Conservation (phyloP, 2,888 invertebrate genomes). For the Oligia strigilis region DNA sequence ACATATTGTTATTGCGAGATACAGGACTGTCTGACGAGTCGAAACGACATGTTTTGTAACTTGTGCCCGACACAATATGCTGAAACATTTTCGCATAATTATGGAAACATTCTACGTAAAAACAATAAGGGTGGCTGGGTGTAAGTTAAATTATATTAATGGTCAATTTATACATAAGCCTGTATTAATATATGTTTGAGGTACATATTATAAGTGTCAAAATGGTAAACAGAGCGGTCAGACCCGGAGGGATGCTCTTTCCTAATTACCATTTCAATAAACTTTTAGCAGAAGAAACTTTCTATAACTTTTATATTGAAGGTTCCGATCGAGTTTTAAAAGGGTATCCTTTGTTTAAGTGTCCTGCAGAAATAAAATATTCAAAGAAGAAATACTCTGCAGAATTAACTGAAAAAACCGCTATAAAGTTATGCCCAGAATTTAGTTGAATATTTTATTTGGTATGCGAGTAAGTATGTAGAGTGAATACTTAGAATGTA, state of each 20-base stretch:
- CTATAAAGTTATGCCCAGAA: background rate
- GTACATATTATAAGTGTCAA: background rate
- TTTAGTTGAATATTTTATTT: background rate
- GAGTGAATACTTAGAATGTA: background rate
- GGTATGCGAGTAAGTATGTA: background rate
- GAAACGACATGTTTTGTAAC: background rate
- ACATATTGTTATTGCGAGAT: background rate
- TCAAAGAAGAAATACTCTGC: background rate
- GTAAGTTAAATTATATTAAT: background rate
- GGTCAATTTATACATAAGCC: background rate
- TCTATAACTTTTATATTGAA: background rate
- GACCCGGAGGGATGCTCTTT: background rate
- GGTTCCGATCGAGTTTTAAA: conserved; percentile 6
- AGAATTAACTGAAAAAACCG: background rate
- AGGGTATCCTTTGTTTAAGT: background rate
- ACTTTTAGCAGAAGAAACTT: conserved; percentile 1
- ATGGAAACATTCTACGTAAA: background rate
- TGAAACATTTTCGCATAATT: background rate
- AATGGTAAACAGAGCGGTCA: background rate
- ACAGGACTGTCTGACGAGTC: background rate
- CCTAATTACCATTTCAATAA: background rate
- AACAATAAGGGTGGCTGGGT: background rate
- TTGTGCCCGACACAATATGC: background rate
- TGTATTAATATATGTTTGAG: background rate
- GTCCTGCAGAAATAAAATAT: background rate